Evolutionary conservation across 1,140 invertebrate genomes (phyloP), one percentile per base, ranked within the genome.

Genomic region (Hormaphis cornu): DNA sequence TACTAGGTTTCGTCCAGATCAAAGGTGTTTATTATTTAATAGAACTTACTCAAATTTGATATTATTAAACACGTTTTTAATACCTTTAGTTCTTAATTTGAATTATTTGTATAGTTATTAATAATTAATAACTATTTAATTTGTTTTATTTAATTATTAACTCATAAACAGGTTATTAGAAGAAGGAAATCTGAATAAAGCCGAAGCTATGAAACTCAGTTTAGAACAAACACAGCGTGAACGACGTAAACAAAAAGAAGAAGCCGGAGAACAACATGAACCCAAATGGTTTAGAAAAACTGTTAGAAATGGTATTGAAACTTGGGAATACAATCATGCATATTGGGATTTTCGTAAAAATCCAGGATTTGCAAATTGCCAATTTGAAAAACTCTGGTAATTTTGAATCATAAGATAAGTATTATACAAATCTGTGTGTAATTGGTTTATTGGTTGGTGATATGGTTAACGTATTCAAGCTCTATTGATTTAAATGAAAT

Each of bases 151-250:
- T 2, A 30, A 46, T 61, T 30, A 14, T 26, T n/a, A n/a, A 20
- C 35, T 18, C 10, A 14, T 1, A 9, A 22, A 71, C 58, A 78
- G 80, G 35, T 74, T 84, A 16, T 76, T 92, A 37, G 89, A 93
- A 77, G 87, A 90, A 76, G 90, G 89, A 4, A 83, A 89, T 75
- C 80, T 91, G 42, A 78, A 81, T 14, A 82, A 81, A 24, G 89
- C 89, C 0, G 89, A 93, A 78, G 78, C 79, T 24, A 79, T 86
- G 72, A 92, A 92, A 77, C 74, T 83, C 18, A 79, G 83, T 73
- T 75, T 90, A 46, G 88, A 90, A 76, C 83, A 86, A 72, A 75
- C 79, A 10, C 88, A 90, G 76, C 75, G 88, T 44, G 87, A 89
- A 37, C 77, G 85, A 44, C 77, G 86, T 59, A 87, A 86, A 75